Evolutionary conservation across 1,140 invertebrate genomes (phyloP).

Genomic region (Himalopsyche phryganea): DNA sequence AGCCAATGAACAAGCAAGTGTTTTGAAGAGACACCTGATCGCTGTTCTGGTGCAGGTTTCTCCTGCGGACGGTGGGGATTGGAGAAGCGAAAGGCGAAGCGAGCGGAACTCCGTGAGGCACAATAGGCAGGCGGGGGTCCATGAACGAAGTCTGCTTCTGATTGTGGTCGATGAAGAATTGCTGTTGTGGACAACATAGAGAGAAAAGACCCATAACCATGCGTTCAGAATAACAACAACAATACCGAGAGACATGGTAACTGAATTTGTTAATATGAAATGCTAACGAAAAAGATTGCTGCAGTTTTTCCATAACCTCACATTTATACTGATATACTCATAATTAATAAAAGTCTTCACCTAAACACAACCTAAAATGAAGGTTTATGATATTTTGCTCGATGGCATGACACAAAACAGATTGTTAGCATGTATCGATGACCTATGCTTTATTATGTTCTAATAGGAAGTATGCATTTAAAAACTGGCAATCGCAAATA

Average conservation of each 20-base stretch:
- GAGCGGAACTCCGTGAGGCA: constrained; percentile 36
- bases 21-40: constrained; percentile 23
- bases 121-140: constrained; percentile 83
- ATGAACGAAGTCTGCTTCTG: constrained; percentile 92
- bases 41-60: constrained; percentile 16
- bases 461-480: too few species aligned
- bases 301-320: too few species aligned
- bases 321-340: too few species aligned
- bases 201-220: constrained; percentile 5
- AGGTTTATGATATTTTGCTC: too few species aligned
- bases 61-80: constrained; percentile 24
- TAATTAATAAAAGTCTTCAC: too few species aligned
- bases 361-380: too few species aligned
- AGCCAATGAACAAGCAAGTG: constrained; percentile 1
- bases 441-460: too few species aligned
- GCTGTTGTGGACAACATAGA: constrained; percentile 49
- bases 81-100: constrained; percentile 31
- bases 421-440: too few species aligned
- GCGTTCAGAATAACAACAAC: not conserved
- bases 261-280: not conserved
- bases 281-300: not conserved
- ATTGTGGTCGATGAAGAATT: constrained; percentile 94
- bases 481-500: too few species aligned
- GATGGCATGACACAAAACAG: too few species aligned
- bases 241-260: not conserved